A percentile compares a stretch with the other conserved stretches of the same genome.
Evolutionary conservation across 2,797 vertebrate species (phyloP).

Genomic region (Danio kyathit): DNA sequence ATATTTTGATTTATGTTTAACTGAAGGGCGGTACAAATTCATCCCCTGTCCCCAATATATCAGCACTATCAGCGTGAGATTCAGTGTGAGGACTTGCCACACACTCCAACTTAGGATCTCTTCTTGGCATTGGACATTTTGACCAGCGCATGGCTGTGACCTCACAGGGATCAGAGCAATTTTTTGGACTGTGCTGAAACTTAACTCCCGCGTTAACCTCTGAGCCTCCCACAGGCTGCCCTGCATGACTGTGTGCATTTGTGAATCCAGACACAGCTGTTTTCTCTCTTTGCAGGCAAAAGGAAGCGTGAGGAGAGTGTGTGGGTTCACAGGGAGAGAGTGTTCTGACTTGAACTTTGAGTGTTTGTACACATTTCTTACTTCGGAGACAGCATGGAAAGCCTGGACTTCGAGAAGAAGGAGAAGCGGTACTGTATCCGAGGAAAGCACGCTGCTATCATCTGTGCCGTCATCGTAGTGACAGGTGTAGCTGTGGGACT

Average conservation of each 20-base stretch:
- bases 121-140: constrained; percentile 22
- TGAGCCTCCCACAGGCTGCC: constrained; percentile 58
- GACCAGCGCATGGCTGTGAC: constrained; percentile 12
- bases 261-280: constrained; percentile 51
- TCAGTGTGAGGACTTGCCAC: constrained; percentile 1
- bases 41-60: constrained; percentile 46
- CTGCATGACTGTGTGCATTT: constrained; percentile 41
- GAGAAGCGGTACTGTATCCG: constrained; percentile 83
- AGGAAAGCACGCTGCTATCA: constrained; percentile 82
- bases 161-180: constrained; percentile 31
- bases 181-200: constrained; percentile 38
- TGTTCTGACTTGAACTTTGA: constrained; percentile 27
- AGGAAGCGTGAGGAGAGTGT: constrained; percentile 25
- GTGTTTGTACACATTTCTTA: constrained; percentile 36
- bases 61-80: constrained; percentile 32
- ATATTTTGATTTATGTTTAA: constrained; percentile 86
- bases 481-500: constrained; percentile 90
- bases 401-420: constrained; percentile 75
- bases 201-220: constrained; percentile 45
- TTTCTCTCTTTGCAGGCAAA: constrained; percentile 49
- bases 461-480: constrained; percentile 78
- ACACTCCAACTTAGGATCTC: constrained; percentile 21
- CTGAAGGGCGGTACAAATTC: constrained; percentile 68
- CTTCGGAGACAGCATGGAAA: constrained; percentile 66
- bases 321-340: constrained; percentile 26